These are phyloP conservation scores for Pocillopora grandis DNA, from an alignment of 92 coral and sea anemone genomes.

Conservation along the genomic window DNA sequence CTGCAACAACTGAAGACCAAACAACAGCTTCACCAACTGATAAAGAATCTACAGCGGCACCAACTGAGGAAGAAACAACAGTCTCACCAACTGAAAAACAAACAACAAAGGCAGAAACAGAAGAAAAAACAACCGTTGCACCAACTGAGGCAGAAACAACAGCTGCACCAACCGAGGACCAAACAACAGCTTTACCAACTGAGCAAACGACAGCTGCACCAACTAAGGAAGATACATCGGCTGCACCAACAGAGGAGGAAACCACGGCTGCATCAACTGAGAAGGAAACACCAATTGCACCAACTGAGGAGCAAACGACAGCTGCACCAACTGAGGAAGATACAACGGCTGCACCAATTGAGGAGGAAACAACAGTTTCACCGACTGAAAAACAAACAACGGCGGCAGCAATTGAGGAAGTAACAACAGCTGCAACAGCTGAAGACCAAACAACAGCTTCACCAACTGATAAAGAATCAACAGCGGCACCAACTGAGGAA, in stretches of 20 bases:
- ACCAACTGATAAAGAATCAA: background rate
- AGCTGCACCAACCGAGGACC: no score
- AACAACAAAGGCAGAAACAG: background rate
- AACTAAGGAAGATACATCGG: background rate
- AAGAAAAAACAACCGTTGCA: no score
- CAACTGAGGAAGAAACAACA: conserved; percentile 26
- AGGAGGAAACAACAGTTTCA: no score
- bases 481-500: conserved; percentile 13
- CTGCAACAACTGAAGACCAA: background rate
- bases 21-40: background rate
- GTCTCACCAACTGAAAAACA: background rate
- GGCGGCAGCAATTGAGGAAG: no score
- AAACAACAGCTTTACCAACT: background rate
- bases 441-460: background rate
- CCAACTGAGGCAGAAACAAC: no score
- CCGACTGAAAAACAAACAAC: no score
- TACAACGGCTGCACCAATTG: no score
- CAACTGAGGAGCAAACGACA: no score
- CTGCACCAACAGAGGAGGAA: background rate
- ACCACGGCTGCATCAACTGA: no score
- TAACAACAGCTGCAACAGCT: no score
- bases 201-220: background rate
- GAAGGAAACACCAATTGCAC: no score
- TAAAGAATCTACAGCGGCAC: background rate
- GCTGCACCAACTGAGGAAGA: no score